Evolutionary conservation across 2,797 vertebrate genomes (phyloP), one percentile per base, ranked within the genome.

Genomic region (Coregonus suidteri): DNA sequence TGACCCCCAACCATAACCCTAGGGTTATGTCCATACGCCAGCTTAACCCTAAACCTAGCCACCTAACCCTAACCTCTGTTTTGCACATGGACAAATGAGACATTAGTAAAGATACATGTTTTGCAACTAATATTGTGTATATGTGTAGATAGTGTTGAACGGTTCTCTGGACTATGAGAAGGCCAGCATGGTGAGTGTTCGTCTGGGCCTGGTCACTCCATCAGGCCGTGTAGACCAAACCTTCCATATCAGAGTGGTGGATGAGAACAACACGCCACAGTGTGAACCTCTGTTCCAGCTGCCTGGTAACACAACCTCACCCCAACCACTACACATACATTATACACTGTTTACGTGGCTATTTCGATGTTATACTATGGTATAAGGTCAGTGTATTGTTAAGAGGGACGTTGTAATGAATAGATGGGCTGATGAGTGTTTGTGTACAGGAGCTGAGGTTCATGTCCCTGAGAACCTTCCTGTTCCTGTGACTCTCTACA

Each of bases 111-210:
- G 53, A 56, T 18, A 18, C 2, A 56, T 56, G 4, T 56, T 56
- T 56, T 30, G 64, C 64, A 66, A 14, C 25, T 64, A 18, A 64
- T 66, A 25, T 31, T 35, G 51, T 35, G 69, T 35, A 25, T 18
- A 35, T 31, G 25, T 53, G 20, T 64, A 81, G 81, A 78, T 80
- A 15, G 20, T 82, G 37, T 65, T 82, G 31, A 83, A 75, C 11
- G 69, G 71, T 71, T 79, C 79, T 6, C 41, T 85, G 75, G 81
- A 82, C 30, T 82, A 47, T 65, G 83, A 85, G 75, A 64, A 20
- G 31, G 18, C 62, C 52, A 54, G 65, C 3, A 31, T 77, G 37
- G 67, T 71, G 67, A 82, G 68, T 16, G 65, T 80, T 15, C 31
- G 73, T 71, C 69, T 83, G n/a, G 70, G 74, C 9, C 14, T 81